Conservation (phyloP, 2,888 invertebrate genomes). For the Volucella inflata region DNA sequence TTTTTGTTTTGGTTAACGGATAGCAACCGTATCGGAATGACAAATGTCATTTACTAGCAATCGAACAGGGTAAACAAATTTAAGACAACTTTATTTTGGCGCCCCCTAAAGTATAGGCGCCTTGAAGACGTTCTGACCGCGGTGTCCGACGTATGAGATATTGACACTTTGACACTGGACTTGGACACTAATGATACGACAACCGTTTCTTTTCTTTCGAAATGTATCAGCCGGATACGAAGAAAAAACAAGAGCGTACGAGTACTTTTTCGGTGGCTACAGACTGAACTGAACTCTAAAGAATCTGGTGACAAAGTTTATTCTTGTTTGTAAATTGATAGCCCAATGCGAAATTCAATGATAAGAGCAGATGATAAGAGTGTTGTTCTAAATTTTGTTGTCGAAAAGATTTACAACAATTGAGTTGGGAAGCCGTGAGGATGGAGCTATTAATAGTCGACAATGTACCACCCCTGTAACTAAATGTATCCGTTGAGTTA, state of each 20-base stretch:
- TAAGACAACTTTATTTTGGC: slow-evolving; percentile 37
- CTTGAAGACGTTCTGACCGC: too few relatives aligned
- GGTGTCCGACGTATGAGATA: slow-evolving; percentile 38
- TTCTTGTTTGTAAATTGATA: slow-evolving; percentile 56
- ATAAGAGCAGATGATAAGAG: slow-evolving; percentile 60
- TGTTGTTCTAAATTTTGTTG: slow-evolving; percentile 5
- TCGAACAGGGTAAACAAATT: slow-evolving; percentile 34
- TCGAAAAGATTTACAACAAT: slow-evolving; percentile 17
- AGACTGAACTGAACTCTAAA: slow-evolving; percentile 38
- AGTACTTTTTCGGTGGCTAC: background rate
- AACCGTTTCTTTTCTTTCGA: slow-evolving; percentile 30
- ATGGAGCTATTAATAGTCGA: slow-evolving; percentile 50
- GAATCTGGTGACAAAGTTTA: slow-evolving; percentile 37
- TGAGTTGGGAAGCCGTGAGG: slow-evolving; percentile 16
- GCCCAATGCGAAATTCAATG: slow-evolving; percentile 26
- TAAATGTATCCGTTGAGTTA: slow-evolving; percentile 3
- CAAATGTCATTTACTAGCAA: slow-evolving; percentile 42
- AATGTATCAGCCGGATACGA: background rate
- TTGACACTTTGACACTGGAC: slow-evolving; percentile 66
- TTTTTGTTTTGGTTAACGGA: slow-evolving; percentile 1
- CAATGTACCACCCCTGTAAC: slow-evolving; percentile 13
- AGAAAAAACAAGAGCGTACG: too few relatives aligned
- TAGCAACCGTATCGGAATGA: slow-evolving; percentile 6
- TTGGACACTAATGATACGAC: slow-evolving; percentile 41
- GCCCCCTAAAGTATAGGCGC: background rate